Base-by-base conservation (phyloP, 2,113 vertebrate species). In the Dolichallabes microphthalmus region DNA sequence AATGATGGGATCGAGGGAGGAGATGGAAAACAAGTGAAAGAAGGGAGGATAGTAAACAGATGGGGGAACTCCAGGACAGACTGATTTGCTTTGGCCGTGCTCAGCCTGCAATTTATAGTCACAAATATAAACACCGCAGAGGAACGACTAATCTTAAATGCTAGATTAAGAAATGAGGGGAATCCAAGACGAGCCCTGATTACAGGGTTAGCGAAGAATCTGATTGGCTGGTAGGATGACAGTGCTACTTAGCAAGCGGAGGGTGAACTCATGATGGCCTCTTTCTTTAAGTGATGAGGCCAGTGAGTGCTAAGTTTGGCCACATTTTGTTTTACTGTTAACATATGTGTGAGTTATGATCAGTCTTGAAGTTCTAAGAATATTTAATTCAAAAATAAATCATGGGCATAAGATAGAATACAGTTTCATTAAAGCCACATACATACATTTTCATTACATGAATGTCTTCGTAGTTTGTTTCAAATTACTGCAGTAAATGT, bases 121-220 rank as follows among this genome's bases (percentile, higher is more conserved):
- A 92, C 90, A 91, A 94, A 92, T 93, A 89, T 90, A 94, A 94
- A 93, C 92, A 93, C 76, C 61, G 76, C 83, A 85, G 69, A 19
- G 87, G 89, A 89, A 92, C 88, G 71, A 85, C 90, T 90, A 93
- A 94, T 93, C 90, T 88, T 88, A 74, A 80, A 89, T 89, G 88
- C 61, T 86, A 92, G 89, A 93, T 91, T 92, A 93, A 86, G 84
- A 92, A 93, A 89, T 88, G 63, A 90, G 92, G 90, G 88, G 74
- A 89, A 87, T 92, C 88, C 86, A 89, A 90, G 89, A 90, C 90
- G 89, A 91, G 90, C 90, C 85, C 80, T 93, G 91, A 92, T 94
- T 93, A 92, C 60, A 92, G 90, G 86, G 86, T 66, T 86, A 87
- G 88, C 80, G 52, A 82, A 80, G 82, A 82, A 89, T 64, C 88